Conservation (phyloP, 2,888 invertebrate species). For the Phaonia tiefii region DNA sequence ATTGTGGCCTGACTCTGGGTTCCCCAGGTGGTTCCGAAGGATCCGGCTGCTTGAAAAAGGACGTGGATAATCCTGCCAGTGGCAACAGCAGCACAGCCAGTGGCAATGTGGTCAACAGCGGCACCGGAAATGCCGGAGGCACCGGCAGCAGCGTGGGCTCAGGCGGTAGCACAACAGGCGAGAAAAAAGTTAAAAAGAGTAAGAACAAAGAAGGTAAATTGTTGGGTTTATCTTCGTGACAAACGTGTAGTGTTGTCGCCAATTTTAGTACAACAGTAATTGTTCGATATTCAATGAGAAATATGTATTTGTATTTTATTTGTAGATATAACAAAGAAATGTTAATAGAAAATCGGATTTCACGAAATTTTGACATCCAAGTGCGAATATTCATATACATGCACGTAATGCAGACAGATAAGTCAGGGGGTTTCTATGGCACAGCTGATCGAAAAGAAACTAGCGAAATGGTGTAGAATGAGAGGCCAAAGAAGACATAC, state of each 20-base stretch:
- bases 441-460: too few relatives aligned
- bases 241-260: conserved; percentile 69
- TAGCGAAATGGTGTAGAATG: too few relatives aligned
- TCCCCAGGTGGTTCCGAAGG: conserved; percentile 82
- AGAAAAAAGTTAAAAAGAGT: conserved; percentile 81
- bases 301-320: conserved; percentile 39
- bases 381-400: too few relatives aligned
- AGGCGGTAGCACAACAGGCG: conserved; percentile 76
- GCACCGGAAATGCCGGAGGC: conserved; percentile 69
- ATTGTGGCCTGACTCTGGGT: conserved; percentile 78
- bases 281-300: conserved; percentile 25
- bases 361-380: too few relatives aligned
- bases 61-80: conserved; percentile 66
- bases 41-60: conserved; percentile 77
- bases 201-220: conserved; percentile 81
- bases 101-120: conserved; percentile 68
- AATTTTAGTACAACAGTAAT: conserved; percentile 72
- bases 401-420: too few relatives aligned
- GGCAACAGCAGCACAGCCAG: conserved; percentile 67
- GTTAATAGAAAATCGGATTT: conserved; percentile 42
- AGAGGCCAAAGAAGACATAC: too few relatives aligned
- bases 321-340: conserved; percentile 17
- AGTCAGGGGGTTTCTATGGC: too few relatives aligned
- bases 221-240: conserved; percentile 78
- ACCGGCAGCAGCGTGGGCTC: conserved; percentile 70